Base-by-base conservation (phyloP, 2,888 invertebrate genomes). In the Pachliopta kotzebuea region DNA sequence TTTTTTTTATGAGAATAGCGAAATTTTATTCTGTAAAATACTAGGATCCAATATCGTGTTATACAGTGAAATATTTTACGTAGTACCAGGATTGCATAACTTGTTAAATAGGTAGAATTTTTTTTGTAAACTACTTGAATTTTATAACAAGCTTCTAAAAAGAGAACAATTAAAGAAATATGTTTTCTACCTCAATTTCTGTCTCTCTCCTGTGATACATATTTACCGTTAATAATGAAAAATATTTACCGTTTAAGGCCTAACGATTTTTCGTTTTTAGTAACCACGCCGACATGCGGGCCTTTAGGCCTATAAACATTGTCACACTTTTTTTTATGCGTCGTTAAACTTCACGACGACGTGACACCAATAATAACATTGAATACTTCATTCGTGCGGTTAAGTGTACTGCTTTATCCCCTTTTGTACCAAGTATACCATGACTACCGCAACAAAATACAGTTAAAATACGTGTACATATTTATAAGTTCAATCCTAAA, bases 221-320 rank as follows among this genome's bases (percentile, higher is more conserved):
- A 31, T 8, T 31, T 0, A n/a, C n/a, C n/a, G n/a, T n/a, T n/a
- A 18, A 45, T n/a, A 45, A 45, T 6, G 4, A 45, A 45, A n/a
- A n/a, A n/a, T 45, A 3, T 45, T 45, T 37, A 37, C 11, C 14
- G 1, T 45, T 52, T 21, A 8, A 52, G n/a, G 2, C 21, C 21
- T 52, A 52, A 52, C 50, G 21, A n/a, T 21, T 14, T 52, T 9
- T 52, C 21, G 50, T 52, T 52, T 52, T 52, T 62, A 57, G 26
- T 42, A 62, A 57, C 23, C 50, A 23, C 26, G 4, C n/a, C 37
- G 49, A n/a, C 20, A 62, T 62, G 62, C 62, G 62, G 62, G 62
- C 56, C 8, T 37, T 37, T 23, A 24, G 23, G 21, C 20, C 52
- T 56, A 56, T 49, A 50, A 62, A 37, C 56, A 37, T 56, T 56